Percentiles rank a stretch among this genome's conserved stretches.
Conservation (phyloP, 2,113 vertebrate species). For the Epinephelus lanceolatus region DNA sequence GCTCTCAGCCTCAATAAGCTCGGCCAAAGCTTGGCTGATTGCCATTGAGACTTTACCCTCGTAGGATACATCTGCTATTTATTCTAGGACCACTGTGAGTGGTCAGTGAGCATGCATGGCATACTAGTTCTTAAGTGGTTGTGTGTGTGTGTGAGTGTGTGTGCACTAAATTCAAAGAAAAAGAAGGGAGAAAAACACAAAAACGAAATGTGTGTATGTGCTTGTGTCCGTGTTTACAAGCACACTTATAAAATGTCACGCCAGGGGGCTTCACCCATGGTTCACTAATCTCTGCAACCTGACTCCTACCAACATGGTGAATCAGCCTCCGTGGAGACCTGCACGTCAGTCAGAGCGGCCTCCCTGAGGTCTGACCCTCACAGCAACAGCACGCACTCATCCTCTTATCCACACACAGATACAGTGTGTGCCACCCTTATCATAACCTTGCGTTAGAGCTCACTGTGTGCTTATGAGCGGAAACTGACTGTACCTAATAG, state of each 20-base stretch:
- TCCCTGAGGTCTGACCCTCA: conserved; percentile 46
- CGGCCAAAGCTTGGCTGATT: conserved; percentile 21
- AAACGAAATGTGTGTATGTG: not conserved
- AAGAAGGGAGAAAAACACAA: not conserved
- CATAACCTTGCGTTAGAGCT: conserved; percentile 16
- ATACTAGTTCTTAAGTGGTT: conserved; percentile 24
- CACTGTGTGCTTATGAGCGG: conserved; percentile 9
- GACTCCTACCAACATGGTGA: conserved; percentile 55
- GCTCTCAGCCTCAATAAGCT: conserved; percentile 34
- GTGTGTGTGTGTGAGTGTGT: not conserved
- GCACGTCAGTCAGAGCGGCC: conserved; percentile 54
- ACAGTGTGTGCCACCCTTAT: conserved; percentile 33
- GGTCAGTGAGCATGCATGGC: not conserved
- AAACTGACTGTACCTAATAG: conserved; percentile 29
- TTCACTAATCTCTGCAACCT: conserved; percentile 66
- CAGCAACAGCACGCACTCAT: conserved; percentile 29
- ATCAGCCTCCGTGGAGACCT: conserved; percentile 61
- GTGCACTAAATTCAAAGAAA: not conserved
- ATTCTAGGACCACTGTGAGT: conserved; percentile 16
- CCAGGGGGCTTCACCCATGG: conserved; percentile 45
- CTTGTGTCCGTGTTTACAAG: conserved; percentile 32
- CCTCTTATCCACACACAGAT: conserved; percentile 25
- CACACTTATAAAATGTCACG: conserved; percentile 24
- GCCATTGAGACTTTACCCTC: conserved; percentile 27
- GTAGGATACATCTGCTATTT: conserved; percentile 34